phyloP scores from a whole-genome alignment of 2,113 vertebrate genomes.

The Tympanuchus pallidicinctus region DNA sequence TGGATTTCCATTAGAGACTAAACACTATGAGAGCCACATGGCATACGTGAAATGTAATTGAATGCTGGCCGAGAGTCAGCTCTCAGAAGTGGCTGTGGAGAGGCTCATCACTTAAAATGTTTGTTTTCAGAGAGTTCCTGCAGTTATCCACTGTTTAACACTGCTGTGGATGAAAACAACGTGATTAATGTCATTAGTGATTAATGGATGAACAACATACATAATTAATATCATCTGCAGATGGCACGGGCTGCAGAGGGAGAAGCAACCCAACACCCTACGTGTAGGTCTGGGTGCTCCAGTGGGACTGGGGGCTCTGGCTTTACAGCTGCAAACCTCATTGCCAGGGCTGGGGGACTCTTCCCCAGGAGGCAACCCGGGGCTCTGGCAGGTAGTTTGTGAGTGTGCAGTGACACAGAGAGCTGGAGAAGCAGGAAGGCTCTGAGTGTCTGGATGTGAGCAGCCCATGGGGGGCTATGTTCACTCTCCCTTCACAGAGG shows the following conservation, averaged over 20 bases:
- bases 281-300: background rate
- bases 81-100: slow-evolving; percentile 50
- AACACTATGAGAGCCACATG: slow-evolving; percentile 61
- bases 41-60: background rate
- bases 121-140: background rate
- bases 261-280: background rate
- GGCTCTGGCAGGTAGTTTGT: background rate
- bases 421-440: background rate
- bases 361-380: background rate
- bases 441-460: background rate
- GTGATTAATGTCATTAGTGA: slow-evolving; percentile 44
- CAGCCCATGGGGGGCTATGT: accelerated
- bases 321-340: no score
- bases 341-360: background rate
- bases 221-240: slow-evolving; percentile 13
- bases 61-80: slow-evolving; percentile 16
- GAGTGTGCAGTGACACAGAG: background rate
- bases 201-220: slow-evolving; percentile 18
- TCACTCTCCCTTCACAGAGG: background rate
- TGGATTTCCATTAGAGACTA: slow-evolving; percentile 10
- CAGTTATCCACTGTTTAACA: background rate
- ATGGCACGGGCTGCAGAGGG: background rate
- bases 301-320: no score
- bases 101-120: background rate
- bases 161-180: slow-evolving; percentile 5